Conservation (phyloP, 2,888 invertebrate species). For the Pristionchus exspectatus region DNA sequence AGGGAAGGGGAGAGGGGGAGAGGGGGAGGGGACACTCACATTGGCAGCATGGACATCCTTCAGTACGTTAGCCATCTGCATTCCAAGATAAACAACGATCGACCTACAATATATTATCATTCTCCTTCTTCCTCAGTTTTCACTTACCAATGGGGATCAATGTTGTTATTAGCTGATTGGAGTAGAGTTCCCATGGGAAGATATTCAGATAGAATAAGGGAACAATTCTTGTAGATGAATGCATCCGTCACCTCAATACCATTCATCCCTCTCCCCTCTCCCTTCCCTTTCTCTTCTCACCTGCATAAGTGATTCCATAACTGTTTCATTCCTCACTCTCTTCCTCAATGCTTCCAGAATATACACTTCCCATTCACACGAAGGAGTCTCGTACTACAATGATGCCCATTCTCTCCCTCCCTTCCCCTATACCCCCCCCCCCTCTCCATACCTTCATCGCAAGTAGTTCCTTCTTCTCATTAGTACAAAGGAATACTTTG, state of each 20-base stretch:
- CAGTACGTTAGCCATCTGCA: slow-evolving; percentile 51
- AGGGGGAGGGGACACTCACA: background rate
- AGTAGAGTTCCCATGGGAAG: slow-evolving; percentile 53
- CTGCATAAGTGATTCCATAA: slow-evolving; percentile 35
- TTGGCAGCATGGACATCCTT: slow-evolving; percentile 48
- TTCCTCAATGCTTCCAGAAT: slow-evolving; percentile 53
- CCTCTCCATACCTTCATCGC: slow-evolving; percentile 44
- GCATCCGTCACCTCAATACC: slow-evolving; percentile 48
- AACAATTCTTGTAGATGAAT: slow-evolving; percentile 54
- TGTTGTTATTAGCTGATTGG: background rate
- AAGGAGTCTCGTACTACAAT: slow-evolving; percentile 54
- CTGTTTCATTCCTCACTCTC: slow-evolving; percentile 30
- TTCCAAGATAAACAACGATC: slow-evolving; percentile 46
- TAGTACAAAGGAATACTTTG: slow-evolving; percentile 36
- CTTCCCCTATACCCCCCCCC: background rate
- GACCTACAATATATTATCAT: slow-evolving; percentile 11
- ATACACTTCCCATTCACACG: slow-evolving; percentile 55
- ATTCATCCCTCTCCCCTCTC: background rate
- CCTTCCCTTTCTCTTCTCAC: background rate
- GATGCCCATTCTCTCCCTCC: background rate
- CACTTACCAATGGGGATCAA: slow-evolving; percentile 51
- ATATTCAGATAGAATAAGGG: slow-evolving; percentile 49
- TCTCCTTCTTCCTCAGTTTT: background rate
- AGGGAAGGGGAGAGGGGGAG: background rate
- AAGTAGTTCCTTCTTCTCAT: slow-evolving; percentile 39